Base-by-base conservation (phyloP, 1,140 invertebrate genomes). In the Tribolium castaneum region DNA sequence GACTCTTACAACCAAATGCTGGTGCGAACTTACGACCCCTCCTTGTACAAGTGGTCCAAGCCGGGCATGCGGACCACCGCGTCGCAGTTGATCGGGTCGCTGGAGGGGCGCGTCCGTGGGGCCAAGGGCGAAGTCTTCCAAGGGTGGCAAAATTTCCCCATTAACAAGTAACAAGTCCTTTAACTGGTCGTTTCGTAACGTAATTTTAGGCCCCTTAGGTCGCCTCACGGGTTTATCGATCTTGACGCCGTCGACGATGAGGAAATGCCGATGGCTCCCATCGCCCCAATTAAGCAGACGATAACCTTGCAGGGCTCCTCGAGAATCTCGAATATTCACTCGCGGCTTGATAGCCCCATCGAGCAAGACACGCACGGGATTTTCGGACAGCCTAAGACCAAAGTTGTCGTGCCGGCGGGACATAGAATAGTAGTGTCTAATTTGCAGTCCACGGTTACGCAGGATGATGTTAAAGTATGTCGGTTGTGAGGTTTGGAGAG, bases 351-450 rank as follows among this genome's bases (percentile, higher is more conserved):
- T 2, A 80, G 85, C 51, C 86, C 88, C 0, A 84, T 82, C 71
- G 88, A 89, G 59, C 83, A 86, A n/a, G 85, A 87, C 49, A 86
- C 87, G 0, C 87, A 90, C 80, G 87, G 88, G 5, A 88, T 88
- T 75, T 87, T 91, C 56, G 85, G 89, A 7, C 87, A 89, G 59
- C 85, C 90, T 2, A 90, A 90, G 84, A 83, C 86, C 1, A 88
- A 85, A 80, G 85, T 87, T 1, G 84, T 87, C 22, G 86, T 89
- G 52, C 83, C 87, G 12, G 86, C 89, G 7, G 94, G 94, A 77
- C 94, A 92, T 83, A 89, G 94, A 83, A 94, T 96, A 82, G 92
- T 95, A 77, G 95, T 98, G 0, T 96, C 95, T 72, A 98, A 97
- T 89, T 90, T 98, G 54, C 93, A 96, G 81, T 89, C 90, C 1